Evolutionary conservation across 2,113 vertebrate species (phyloP), one percentile per base, ranked within the genome.

Genomic region (Psilopsiagon aurifrons): DNA sequence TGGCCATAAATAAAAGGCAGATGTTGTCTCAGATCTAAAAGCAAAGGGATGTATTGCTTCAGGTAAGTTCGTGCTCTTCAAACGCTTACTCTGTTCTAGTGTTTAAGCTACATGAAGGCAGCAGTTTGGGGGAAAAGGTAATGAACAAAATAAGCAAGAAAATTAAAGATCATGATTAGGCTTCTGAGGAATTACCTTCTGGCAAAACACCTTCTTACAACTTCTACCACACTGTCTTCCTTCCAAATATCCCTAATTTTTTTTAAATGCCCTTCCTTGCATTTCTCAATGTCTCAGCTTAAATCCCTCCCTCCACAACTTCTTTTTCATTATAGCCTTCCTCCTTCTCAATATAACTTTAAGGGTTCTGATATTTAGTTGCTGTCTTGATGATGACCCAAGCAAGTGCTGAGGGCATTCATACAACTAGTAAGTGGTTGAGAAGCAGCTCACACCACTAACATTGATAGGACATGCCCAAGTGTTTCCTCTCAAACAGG

Each of bases 401-500:
- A 66, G 55, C 10, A 86, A 77, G 41, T 1, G 0, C 37, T 55
- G 68, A 57, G 28, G 24, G 28, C 57, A 44, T 59, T 75, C 51
- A 63, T 20, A 47, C 25, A 86, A 9, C 23, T 14, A n/a, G 8
- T 7, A 73, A 46, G 15, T 19, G 3, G 27, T 44, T 69, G 57
- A 83, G 67, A 79, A 71, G 33, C 67, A 69, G 35, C 3, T 1
- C 28, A 68, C 44, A 68, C 7, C n/a, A 41, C 17, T 44, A 5
- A 82, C 11, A 7, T 10, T 1, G 1, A 62, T 0, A 29, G 23
- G 29, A 82, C 16, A 20, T 27, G 29, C 6, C 11, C 31, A 69
- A 49, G 24, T n/a, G 22, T 67, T 25, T 75, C 57, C 25, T 68
- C 52, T 75, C 51, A 84, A 47, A 59, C 0, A 49, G 25, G 14